Percentiles rank a stretch among this genome's conserved stretches.
Evolutionary conservation across 2,113 vertebrate species (phyloP).

Genomic region (Pitta sordida): DNA sequence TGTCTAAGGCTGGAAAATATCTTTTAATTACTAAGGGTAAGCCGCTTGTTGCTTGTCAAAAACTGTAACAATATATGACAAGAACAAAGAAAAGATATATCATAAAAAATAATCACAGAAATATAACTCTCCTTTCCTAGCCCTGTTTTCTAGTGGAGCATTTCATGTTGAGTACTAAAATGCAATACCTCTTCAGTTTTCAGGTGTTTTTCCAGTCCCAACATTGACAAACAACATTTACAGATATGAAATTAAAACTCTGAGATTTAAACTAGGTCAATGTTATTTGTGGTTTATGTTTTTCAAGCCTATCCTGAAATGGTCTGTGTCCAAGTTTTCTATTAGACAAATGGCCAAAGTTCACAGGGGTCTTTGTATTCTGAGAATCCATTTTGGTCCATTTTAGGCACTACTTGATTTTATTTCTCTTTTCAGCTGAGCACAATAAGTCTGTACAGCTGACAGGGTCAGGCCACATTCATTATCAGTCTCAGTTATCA

Average conservation of each 20-base stretch:
- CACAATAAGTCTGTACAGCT: conserved; percentile 31
- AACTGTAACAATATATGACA: background rate
- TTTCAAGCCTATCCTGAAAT: background rate
- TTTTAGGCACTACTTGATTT: conserved; percentile 47
- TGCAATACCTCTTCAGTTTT: background rate
- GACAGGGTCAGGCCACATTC: conserved; percentile 52
- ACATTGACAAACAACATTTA: background rate
- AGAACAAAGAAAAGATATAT: background rate
- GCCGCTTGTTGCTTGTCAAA: background rate
- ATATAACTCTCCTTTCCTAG: background rate
- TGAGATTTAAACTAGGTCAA: background rate
- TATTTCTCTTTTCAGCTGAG: conserved; percentile 47
- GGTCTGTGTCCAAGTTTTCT: background rate
- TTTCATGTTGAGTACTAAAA: background rate
- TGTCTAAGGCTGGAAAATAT: background rate
- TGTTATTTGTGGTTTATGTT: background rate
- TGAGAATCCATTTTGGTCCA: conserved; percentile 8
- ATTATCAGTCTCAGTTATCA: conserved; percentile 62
- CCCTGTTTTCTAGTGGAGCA: background rate
- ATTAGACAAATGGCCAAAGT: conserved; percentile 7
- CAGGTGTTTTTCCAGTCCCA: background rate
- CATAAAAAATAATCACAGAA: background rate
- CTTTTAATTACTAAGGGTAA: background rate
- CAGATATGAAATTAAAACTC: background rate
- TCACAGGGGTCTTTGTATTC: background rate